These are phyloP conservation scores for Polietes domitor DNA, from an alignment of 2,888 invertebrate genomes.

Conservation along the genomic window DNA sequence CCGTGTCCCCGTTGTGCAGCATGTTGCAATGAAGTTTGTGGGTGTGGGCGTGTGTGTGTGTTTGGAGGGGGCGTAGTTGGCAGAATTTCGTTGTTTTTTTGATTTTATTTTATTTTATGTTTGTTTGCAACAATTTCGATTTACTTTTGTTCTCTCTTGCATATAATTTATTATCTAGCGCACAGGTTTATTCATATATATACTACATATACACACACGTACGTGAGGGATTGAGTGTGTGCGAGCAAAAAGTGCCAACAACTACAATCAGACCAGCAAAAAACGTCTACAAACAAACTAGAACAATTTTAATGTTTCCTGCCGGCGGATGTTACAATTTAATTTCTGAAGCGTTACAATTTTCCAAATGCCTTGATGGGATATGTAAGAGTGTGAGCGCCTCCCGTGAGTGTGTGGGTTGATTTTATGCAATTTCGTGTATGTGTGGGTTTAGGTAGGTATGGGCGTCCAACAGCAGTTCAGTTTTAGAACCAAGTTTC, in stretches of 20 bases:
- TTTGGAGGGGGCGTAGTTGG: background rate
- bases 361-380: conserved; percentile 52
- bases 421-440: too few relatives aligned
- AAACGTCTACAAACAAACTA: conserved; percentile 56
- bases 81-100: conserved; percentile 25
- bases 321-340: conserved; percentile 74
- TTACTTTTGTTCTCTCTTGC: conserved; percentile 48
- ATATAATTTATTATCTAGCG: conserved; percentile 62
- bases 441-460: background rate
- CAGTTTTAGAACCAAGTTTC: conserved; percentile 44
- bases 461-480: conserved; percentile 4
- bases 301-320: conserved; percentile 70
- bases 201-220: conserved; percentile 2
- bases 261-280: background rate
- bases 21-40: background rate
- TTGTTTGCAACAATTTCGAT: conserved; percentile 38
- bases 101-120: conserved; percentile 29
- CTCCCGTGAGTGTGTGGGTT: too few relatives aligned
- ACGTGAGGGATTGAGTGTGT: background rate
- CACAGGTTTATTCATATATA: conserved; percentile 38
- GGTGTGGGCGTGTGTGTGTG: too few relatives aligned
- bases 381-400: background rate
- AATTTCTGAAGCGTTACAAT: conserved; percentile 70
- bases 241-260: background rate
- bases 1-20: background rate